Percentiles rank a stretch among this genome's conserved stretches.
Evolutionary conservation across 2,888 invertebrate species (phyloP).

Genomic region (Pasiphila rectangulata): DNA sequence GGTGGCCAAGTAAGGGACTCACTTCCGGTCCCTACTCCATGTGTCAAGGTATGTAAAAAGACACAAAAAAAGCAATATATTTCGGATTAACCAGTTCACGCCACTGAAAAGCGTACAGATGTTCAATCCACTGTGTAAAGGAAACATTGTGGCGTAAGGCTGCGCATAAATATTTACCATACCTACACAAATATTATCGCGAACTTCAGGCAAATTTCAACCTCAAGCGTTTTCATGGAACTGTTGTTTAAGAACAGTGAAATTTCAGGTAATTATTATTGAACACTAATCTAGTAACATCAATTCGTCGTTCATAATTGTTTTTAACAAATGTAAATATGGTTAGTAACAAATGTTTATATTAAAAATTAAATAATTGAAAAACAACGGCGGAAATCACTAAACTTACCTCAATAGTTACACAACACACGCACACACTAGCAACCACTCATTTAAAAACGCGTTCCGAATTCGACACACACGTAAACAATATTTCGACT

Average conservation of each 20-base stretch:
- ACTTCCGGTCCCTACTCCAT: too few species aligned
- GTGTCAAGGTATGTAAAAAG: too few species aligned
- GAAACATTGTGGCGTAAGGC: neutral
- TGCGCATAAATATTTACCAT: neutral
- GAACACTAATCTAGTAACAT: too few species aligned
- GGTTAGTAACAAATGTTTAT: neutral
- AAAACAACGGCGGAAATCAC: constrained; percentile 13
- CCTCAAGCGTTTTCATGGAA: neutral
- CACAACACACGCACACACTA: constrained; percentile 22
- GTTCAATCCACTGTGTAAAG: neutral
- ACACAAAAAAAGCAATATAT: neutral
- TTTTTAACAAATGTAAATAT: too few species aligned
- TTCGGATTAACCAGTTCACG: too few species aligned
- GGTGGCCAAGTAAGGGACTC: too few species aligned
- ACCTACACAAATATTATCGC: neutral
- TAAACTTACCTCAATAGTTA: constrained; percentile 27
- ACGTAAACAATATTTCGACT: constrained; percentile 14
- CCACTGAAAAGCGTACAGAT: too few species aligned
- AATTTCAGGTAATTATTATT: neutral
- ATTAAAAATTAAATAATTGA: neutral
- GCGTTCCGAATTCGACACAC: constrained; percentile 24
- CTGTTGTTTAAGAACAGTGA: neutral
- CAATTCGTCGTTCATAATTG: too few species aligned
- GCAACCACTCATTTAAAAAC: constrained; percentile 14
- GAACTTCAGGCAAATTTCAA: neutral